Base-by-base conservation (phyloP, 2,888 invertebrate genomes). In the Congeria kusceri region DNA sequence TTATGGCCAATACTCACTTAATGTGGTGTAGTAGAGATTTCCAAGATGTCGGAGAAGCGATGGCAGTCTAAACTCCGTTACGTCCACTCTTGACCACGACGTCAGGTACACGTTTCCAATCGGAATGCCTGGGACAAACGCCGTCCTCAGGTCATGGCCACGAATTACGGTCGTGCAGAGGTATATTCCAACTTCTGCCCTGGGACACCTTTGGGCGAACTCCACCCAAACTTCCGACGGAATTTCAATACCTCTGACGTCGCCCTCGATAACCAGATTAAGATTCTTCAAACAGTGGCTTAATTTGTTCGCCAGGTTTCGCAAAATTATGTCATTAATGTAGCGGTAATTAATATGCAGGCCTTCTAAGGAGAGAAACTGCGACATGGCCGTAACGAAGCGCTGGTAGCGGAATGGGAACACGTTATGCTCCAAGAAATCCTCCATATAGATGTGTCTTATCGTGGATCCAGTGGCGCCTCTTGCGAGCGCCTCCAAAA, bases 331-430 rank as follows among this genome's bases (percentile, higher is more conserved):
- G 1, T 61, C 61, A 53, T 75, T 83, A 3, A 87, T 56, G 44
- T 84, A 84, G 47, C 77, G 64, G 58, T 87, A 87, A 56, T 87
- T 87, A 0, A 83, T 53, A 53, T 83, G 80, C n/a, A 83, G 20
- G 20, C 73, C 46, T 67, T 78, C 61, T 28, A 83, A 28, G 23
- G 56, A 57, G 13, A 25, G n/a, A 13, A 86, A 83, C 61, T 80
- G 83, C 0, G 79, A 75, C 59, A 86, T 70, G 18, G 84, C 82
- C 11, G 39, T 44, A 1, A 80, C 28, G 44, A 80, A 87, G 20
- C 86, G 53, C 29, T 23, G 58, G 27, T 77, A 69, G n/a, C 77
- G 62, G 15, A 69, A 68, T 1, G 86, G 86, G n/a, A 75, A 68
- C 23, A 86, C 74, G 47, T 81, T 79, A 0, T 79, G 71, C 49